phyloP scores from a whole-genome alignment of 2,888 invertebrate genomes.

The Dicycla oo region DNA sequence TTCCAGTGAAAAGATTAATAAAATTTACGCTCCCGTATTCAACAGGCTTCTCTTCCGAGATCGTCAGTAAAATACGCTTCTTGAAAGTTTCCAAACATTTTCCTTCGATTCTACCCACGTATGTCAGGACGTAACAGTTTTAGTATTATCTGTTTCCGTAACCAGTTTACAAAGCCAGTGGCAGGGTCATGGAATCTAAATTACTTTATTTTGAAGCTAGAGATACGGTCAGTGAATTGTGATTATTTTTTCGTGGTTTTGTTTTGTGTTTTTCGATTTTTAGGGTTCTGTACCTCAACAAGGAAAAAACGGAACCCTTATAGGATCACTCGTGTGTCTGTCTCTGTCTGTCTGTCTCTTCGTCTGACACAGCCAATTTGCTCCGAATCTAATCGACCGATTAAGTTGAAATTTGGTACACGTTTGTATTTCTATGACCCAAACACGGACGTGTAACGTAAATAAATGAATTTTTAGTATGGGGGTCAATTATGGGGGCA shows the following conservation, averaged over 20 bases:
- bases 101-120: constrained; percentile 37
- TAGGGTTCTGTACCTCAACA: too few species aligned
- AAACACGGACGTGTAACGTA: too few species aligned
- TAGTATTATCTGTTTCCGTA: constrained; percentile 14
- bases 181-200: background rate
- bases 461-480: too few species aligned
- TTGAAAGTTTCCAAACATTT: background rate
- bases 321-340: too few species aligned
- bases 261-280: too few species aligned
- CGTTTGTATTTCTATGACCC: too few species aligned
- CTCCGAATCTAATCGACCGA: too few species aligned
- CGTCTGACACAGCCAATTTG: too few species aligned
- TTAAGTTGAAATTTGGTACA: too few species aligned
- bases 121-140: constrained; percentile 25
- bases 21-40: constrained; percentile 22
- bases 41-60: constrained; percentile 22
- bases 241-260: background rate
- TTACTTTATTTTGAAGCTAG: constrained; percentile 14
- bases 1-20: background rate
- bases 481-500: too few species aligned
- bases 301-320: too few species aligned
- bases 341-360: too few species aligned
- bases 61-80: background rate
- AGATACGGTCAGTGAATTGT: background rate
- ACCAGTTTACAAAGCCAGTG: constrained; percentile 16